Percentiles rank a stretch among this genome's conserved stretches.
Conservation (phyloP, 2,888 invertebrate genomes). For the Protonemura montana region DNA sequence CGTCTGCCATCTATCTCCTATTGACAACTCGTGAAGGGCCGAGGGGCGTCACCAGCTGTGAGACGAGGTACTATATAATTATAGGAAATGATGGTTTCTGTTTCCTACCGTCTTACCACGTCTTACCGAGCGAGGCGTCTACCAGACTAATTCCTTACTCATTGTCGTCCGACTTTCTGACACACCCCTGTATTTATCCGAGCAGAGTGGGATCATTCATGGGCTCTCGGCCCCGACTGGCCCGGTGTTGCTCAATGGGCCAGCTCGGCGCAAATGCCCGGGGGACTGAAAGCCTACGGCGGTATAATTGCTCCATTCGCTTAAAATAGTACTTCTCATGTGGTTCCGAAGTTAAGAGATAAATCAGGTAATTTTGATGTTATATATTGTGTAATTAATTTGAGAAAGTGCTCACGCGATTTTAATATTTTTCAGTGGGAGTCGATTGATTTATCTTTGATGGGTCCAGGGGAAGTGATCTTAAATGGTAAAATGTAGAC, state of each 20-base stretch:
- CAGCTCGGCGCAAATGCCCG: neutral
- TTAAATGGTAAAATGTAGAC: neutral
- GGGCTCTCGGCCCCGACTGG: neutral
- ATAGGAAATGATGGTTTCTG: conserved; percentile 4
- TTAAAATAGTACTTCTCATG: neutral
- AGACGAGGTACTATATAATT: neutral
- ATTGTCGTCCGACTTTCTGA: neutral
- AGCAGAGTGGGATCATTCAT: neutral
- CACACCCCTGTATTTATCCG: conserved; percentile 1
- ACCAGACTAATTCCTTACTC: conserved; percentile 4
- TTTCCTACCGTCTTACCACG: conserved; percentile 3
- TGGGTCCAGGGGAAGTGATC: neutral
- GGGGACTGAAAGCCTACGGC: neutral
- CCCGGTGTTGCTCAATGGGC: neutral
- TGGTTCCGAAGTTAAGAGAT: neutral
- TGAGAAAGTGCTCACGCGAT: neutral
- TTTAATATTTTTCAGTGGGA: neutral
- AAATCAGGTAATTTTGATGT: neutral
- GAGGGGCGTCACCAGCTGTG: neutral
- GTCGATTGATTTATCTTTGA: neutral
- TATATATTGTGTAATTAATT: neutral
- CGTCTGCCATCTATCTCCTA: neutral
- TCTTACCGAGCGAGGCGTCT: too few species aligned
- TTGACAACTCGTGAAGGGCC: neutral
- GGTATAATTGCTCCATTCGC: neutral